Base-by-base conservation (phyloP, 35 echinoderm and acorn worm species). In the Nesometra sesokonis region DNA sequence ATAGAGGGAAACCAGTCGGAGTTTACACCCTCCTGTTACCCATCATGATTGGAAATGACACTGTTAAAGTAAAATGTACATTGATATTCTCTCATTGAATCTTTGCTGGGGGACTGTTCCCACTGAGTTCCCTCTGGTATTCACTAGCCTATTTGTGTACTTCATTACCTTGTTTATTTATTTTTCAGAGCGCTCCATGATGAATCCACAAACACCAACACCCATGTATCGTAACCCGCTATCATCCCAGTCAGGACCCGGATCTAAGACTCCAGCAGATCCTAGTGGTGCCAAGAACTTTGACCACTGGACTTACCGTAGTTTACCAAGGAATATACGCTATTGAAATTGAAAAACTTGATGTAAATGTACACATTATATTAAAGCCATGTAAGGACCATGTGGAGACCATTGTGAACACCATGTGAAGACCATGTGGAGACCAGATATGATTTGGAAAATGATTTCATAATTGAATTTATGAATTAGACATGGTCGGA, bases 231-330 rank as follows among this genome's bases (percentile, higher is more conserved):
- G 52, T 17, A 67, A 67, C 52, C 52, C 52, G 21, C 23, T 67
- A 27, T 17, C 52, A 67, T 67, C 52, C 11, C 52, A 67, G 52
- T 67, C 52, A 67, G 52, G 52, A 67, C 21, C 52, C 52, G 52
- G 52, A 67, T 27, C 52, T 3, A 67, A 67, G 52, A 19, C 52
- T 19, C 52, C 52, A 13, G 52, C 21, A 67, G 52, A 67, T 67
- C 0, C 11, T 27, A 67, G 52, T 67, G 52, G 52, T 67, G 52
- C 21, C 23, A 87, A 96, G 33, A 35, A 78, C 35, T 84, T 93
- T 39, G 94, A 97, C 78, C 78, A 86, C 86, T 97, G 94, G 94
- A 90, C 88, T 23, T 97, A 97, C 80, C 81, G 94, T 17, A 97
- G 94, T 88, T 82, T 97, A 35, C 94, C 94, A 32, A 84, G 94